Conservation (phyloP, 1,140 invertebrate species). For the Rhynchophorus ferrugineus region DNA sequence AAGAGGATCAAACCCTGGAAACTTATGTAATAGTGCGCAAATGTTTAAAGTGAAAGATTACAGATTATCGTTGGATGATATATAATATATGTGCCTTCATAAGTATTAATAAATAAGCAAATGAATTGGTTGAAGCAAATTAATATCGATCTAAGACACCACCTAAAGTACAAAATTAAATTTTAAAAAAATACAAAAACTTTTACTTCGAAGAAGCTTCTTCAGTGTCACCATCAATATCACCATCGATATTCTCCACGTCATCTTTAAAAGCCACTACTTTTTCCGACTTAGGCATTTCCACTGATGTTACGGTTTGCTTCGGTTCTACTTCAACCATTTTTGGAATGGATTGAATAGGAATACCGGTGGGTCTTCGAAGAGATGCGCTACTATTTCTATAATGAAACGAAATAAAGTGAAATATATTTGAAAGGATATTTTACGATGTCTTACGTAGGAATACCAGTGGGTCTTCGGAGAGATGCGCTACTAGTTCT, state of each 20-base stretch:
- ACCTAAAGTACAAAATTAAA: too few species aligned
- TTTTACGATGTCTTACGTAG: background rate
- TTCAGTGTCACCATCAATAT: slow-evolving; percentile 5
- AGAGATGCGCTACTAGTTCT: background rate
- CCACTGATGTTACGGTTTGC: background rate
- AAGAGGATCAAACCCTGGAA: too few species aligned
- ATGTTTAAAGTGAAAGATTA: too few species aligned
- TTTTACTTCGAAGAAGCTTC: background rate
- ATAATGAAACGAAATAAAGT: background rate
- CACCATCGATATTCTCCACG: slow-evolving; percentile 8
- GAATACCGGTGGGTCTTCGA: slow-evolving; percentile 12
- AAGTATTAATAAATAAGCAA: too few species aligned
- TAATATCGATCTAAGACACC: too few species aligned
- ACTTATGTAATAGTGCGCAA: too few species aligned
- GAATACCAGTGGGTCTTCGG: slow-evolving; percentile 12
- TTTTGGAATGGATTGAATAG: background rate
- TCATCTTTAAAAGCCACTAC: slow-evolving; percentile 12
- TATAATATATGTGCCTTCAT: too few species aligned
- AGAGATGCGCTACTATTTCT: background rate
- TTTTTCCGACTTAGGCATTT: slow-evolving; percentile 5
- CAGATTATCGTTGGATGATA: too few species aligned
- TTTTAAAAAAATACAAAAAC: too few species aligned
- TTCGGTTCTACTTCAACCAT: background rate
- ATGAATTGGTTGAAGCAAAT: too few species aligned
- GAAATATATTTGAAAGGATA: background rate